These are phyloP conservation scores for Theristicus caerulescens DNA, from an alignment of 2,113 vertebrate genomes.

Conservation along the genomic window DNA sequence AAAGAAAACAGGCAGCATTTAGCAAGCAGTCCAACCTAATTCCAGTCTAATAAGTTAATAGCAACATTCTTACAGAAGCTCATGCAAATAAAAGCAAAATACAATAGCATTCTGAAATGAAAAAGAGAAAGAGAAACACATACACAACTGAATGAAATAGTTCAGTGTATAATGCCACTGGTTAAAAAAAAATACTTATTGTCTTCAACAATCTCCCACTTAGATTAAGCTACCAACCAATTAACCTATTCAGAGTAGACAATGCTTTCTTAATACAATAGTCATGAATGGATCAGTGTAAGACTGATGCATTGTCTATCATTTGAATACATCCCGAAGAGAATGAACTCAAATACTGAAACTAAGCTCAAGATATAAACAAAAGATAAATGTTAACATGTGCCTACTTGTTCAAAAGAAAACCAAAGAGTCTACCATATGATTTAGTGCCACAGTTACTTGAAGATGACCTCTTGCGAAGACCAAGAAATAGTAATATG, in stretches of 20 bases:
- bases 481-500: slow-evolving; percentile 7
- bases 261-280: not conserved
- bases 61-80: slow-evolving; percentile 2
- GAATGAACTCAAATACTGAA: not conserved
- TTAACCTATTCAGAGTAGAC: slow-evolving; percentile 3
- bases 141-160: slow-evolving; percentile 10
- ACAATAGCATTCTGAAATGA: slow-evolving; percentile 43
- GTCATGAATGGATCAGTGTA: not conserved
- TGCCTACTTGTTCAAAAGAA: not conserved
- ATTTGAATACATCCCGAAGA: not conserved
- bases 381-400: slow-evolving; percentile 23
- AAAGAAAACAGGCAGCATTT: slow-evolving; percentile 13
- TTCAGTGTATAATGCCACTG: not conserved
- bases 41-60: slow-evolving; percentile 33
- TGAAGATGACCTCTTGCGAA: slow-evolving; percentile 17
- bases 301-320: not conserved
- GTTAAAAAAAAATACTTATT: not conserved
- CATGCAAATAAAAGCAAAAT: slow-evolving; percentile 33
- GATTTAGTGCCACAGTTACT: not conserved
- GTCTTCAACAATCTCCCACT: slow-evolving; percentile 27
- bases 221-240: slow-evolving; percentile 36
- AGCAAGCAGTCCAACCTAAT: slow-evolving; percentile 4
- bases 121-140: slow-evolving; percentile 5
- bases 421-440: not conserved
- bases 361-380: not conserved